phyloP scores from a whole-genome alignment of 1,140 invertebrate genomes.

The Zaprionus tsacasi region DNA sequence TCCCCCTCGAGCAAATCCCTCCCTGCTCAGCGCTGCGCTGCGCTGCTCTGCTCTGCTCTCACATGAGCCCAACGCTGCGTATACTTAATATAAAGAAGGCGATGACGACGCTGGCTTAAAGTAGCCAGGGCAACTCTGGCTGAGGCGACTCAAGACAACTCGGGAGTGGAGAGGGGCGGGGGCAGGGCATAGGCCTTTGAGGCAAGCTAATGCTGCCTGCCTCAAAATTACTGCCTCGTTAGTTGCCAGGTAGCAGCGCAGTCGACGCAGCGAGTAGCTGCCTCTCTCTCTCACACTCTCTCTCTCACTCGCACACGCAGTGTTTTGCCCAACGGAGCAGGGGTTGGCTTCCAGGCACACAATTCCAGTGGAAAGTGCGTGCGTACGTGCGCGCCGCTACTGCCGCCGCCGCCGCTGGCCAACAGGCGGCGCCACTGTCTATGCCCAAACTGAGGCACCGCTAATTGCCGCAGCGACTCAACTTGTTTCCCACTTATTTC shows the following conservation, averaged over 20 bases:
- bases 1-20: conserved; percentile 21
- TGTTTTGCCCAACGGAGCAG: conserved; percentile 12
- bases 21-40: conserved; percentile 2
- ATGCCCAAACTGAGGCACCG: not conserved
- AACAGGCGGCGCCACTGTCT: conserved; percentile 59
- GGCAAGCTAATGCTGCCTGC: conserved; percentile 59
- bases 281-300: conserved; percentile 2
- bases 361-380: conserved; percentile 79
- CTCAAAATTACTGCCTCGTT: conserved; percentile 80
- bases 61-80: conserved; percentile 57
- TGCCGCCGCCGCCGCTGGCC: conserved; percentile 32
- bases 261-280: conserved; percentile 24
- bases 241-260: conserved; percentile 57
- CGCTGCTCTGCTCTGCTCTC: not conserved
- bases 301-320: conserved; percentile 41
- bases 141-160: conserved; percentile 10
- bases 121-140: conserved; percentile 66
- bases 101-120: conserved; percentile 65
- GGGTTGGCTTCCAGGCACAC: conserved; percentile 62
- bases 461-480: conserved; percentile 52
- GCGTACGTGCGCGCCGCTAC: conserved; percentile 8
- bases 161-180: too few species aligned
- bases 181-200: conserved; percentile 25
- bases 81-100: conserved; percentile 69
- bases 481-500: conserved; percentile 39